phyloP scores from a whole-genome alignment of 2,888 invertebrate species.

The Synergus japonicus region DNA sequence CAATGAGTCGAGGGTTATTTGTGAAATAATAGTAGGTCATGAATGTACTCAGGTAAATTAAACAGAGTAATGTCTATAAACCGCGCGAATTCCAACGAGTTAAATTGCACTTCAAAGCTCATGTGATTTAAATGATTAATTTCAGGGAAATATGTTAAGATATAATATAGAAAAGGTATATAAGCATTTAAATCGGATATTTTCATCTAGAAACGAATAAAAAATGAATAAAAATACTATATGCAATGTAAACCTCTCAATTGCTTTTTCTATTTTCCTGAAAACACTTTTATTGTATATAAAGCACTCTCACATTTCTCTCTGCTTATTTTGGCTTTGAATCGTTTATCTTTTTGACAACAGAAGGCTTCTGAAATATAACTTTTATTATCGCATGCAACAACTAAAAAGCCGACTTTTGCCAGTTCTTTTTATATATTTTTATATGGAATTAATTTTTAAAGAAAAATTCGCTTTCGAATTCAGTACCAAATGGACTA shows the following conservation, averaged over 20 bases:
- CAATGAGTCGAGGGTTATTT: background rate
- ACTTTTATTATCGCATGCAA: background rate
- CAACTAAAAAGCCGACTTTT: background rate
- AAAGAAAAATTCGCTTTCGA: background rate
- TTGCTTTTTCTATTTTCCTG: conserved; percentile 14
- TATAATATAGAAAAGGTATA: background rate
- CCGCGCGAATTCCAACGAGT: background rate
- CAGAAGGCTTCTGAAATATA: conserved; percentile 7
- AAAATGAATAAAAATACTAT: background rate
- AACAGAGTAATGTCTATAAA: conserved; percentile 15
- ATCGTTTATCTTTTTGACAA: conserved; percentile 5
- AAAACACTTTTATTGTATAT: background rate
- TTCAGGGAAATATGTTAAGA: background rate
- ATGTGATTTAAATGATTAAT: conserved; percentile 3
- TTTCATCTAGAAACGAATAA: background rate
- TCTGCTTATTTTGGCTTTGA: background rate
- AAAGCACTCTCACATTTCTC: background rate
- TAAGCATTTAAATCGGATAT: background rate
- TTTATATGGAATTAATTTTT: no score
- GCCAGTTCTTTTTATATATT: no score
- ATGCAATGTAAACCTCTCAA: conserved; percentile 1
- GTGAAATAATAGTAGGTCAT: conserved; percentile 9
- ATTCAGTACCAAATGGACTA: background rate
- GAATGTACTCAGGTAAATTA: conserved; percentile 21
- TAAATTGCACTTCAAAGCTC: background rate